phyloP scores from a whole-genome alignment of 2,888 invertebrate species.

The Limenitis camilla region DNA sequence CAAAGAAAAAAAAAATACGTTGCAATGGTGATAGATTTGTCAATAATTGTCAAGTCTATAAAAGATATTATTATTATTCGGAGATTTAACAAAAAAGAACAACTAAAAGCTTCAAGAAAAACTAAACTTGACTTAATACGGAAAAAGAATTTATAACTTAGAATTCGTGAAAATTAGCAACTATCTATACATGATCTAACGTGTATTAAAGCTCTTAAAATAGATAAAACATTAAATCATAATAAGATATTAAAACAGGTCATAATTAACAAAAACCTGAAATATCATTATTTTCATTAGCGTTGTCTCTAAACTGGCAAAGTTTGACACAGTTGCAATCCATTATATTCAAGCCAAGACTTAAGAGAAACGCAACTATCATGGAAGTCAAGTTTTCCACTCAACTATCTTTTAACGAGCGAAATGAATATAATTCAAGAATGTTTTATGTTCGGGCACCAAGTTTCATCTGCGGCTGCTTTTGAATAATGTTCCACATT shows the following conservation, averaged over 20 bases:
- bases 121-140: too few relatives aligned
- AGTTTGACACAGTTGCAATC: conserved; percentile 21
- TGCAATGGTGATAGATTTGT: too few relatives aligned
- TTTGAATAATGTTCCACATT: conserved; percentile 66
- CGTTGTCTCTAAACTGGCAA: conserved; percentile 16
- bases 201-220: not conserved
- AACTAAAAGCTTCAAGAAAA: too few relatives aligned
- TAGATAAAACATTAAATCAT: not conserved
- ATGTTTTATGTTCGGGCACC: conserved; percentile 49
- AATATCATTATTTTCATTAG: conserved; percentile 17
- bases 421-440: conserved; percentile 41
- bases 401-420: conserved; percentile 45
- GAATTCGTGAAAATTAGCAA: too few relatives aligned
- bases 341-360: conserved; percentile 19
- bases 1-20: too few relatives aligned
- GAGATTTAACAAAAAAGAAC: not conserved
- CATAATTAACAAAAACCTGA: conserved; percentile 12
- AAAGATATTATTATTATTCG: too few relatives aligned
- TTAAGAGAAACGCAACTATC: conserved; percentile 36
- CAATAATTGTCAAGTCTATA: too few relatives aligned
- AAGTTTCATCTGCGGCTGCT: conserved; percentile 63
- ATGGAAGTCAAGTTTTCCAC: conserved; percentile 48
- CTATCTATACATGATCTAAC: too few relatives aligned
- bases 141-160: too few relatives aligned
- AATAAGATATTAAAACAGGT: not conserved